phyloP scores from a whole-genome alignment of 2,113 vertebrate species.

The Pterophyllum scalare region DNA sequence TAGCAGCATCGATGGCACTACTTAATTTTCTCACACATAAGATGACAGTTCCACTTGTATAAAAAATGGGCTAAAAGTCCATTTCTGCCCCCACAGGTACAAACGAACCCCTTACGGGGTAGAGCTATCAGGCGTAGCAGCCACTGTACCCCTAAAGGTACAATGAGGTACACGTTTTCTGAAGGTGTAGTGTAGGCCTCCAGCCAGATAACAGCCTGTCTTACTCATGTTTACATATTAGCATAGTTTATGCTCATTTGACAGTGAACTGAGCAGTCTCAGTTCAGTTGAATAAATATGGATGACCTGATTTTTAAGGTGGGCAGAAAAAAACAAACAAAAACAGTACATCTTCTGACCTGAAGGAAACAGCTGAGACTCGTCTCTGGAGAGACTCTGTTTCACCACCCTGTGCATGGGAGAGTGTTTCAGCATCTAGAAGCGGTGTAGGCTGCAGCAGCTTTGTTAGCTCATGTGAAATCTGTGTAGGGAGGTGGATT shows the following conservation, averaged over 20 bases:
- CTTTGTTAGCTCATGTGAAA: background rate
- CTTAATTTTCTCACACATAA: background rate
- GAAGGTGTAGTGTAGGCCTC: background rate
- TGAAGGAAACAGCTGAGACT: conserved; percentile 30
- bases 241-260: background rate
- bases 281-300: conserved; percentile 17
- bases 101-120: background rate
- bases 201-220: conserved; percentile 1
- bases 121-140: too few relatives aligned
- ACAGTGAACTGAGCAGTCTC: background rate
- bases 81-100: too few relatives aligned
- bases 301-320: conserved; percentile 59
- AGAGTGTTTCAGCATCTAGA: too few relatives aligned
- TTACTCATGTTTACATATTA: background rate
- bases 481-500: conserved; percentile 16
- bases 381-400: background rate
- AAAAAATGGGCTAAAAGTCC: fast-evolving
- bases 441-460: background rate
- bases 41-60: background rate
- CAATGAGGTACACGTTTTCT: background rate
- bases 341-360: conserved; percentile 12
- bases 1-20: background rate
- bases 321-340: background rate
- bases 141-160: too few relatives aligned
- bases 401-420: too few relatives aligned